Percentiles rank a stretch among this genome's conserved stretches.
Evolutionary conservation across 2,797 vertebrate genomes (phyloP).

Genomic region (Diglossa cyanea): DNA sequence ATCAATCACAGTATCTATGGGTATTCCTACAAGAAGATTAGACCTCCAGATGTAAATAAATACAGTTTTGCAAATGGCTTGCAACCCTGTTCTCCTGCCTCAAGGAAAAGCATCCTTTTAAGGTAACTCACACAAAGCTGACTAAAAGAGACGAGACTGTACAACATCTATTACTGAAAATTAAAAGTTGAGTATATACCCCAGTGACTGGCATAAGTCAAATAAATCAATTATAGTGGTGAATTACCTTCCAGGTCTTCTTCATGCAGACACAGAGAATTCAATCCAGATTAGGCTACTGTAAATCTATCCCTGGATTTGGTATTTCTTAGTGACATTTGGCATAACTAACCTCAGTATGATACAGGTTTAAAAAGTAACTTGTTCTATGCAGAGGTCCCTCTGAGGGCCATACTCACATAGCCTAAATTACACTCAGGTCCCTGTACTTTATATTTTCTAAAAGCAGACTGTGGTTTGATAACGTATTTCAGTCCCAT

Average conservation of each 20-base stretch:
- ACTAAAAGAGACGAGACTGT: background rate
- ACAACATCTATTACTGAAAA: background rate
- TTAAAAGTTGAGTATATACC: background rate
- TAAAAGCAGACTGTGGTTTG: background rate
- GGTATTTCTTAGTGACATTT: background rate
- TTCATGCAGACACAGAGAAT: background rate
- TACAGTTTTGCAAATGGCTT: background rate
- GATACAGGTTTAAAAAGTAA: background rate
- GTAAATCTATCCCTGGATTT: background rate
- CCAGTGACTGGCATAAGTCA: background rate
- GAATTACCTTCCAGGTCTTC: background rate
- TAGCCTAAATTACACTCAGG: background rate
- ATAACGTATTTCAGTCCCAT: background rate
- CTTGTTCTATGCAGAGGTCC: background rate
- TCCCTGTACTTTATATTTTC: background rate
- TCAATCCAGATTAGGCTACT: background rate
- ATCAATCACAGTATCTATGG: background rate
- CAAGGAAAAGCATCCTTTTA: background rate
- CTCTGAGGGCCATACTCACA: background rate
- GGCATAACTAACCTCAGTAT: background rate
- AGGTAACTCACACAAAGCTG: background rate
- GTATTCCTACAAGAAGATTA: background rate
- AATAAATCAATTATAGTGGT: background rate
- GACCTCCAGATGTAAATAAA: background rate
- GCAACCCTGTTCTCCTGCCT: background rate